Evolutionary conservation across 2,797 vertebrate species (phyloP).

Genomic region (Poecilia gillii): DNA sequence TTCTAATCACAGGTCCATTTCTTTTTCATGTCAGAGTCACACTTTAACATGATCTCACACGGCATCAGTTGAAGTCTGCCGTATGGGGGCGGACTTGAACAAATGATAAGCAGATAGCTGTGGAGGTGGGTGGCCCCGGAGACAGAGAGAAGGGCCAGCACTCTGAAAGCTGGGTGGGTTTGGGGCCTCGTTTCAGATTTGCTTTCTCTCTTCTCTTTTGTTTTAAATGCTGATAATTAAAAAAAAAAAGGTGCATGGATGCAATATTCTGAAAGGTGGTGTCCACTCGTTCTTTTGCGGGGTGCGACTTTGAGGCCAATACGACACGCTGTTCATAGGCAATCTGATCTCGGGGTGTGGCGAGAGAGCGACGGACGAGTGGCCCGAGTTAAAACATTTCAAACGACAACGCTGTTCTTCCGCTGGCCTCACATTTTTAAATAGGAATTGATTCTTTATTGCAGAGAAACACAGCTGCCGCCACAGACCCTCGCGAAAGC

Average conservation of each 20-base stretch:
- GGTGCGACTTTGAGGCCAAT: neutral
- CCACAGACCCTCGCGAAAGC: neutral
- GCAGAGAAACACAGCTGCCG: neutral
- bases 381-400: neutral
- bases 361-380: neutral
- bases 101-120: slow-evolving; percentile 1
- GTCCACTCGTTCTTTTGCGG: neutral
- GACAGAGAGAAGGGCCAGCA: neutral
- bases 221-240: neutral
- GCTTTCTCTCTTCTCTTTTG: neutral
- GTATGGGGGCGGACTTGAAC: neutral
- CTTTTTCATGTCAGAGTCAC: slow-evolving; percentile 77
- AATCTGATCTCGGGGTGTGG: neutral
- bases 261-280: neutral
- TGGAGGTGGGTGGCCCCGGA: neutral
- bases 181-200: neutral
- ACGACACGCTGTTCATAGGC: neutral
- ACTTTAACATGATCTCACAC: slow-evolving; percentile 72
- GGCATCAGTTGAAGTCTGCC: neutral
- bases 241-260: neutral
- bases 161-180: neutral
- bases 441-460: neutral
- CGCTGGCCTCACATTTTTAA: neutral
- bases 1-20: slow-evolving; percentile 43
- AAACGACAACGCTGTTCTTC: neutral